Evolutionary conservation across 2,113 vertebrate species (phyloP).

Genomic region (Dipodomys merriami): DNA sequence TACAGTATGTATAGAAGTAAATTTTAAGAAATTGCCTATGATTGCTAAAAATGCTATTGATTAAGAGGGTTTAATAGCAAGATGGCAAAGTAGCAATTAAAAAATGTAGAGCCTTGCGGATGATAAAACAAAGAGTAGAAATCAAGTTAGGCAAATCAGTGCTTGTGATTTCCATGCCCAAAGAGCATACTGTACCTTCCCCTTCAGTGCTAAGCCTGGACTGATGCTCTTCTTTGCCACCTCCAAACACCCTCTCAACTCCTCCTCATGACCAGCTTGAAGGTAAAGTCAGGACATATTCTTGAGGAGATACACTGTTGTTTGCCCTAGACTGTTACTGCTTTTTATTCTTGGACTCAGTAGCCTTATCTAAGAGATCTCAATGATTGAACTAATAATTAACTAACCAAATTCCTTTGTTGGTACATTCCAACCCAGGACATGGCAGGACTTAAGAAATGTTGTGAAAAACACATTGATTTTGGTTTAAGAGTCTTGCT

Average conservation of each 20-base stretch:
- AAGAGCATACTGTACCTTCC: background rate
- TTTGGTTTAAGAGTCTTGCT: constrained; percentile 33
- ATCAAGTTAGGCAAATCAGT: constrained; percentile 21
- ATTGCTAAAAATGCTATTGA: constrained; percentile 46
- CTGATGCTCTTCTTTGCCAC: background rate
- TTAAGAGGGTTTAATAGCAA: constrained; percentile 47
- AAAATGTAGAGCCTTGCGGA: constrained; percentile 29
- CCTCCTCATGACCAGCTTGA: background rate
- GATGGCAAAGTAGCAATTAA: constrained; percentile 33
- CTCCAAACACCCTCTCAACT: background rate
- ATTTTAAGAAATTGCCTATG: constrained; percentile 57
- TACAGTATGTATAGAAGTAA: constrained; percentile 30
- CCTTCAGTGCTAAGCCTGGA: background rate
- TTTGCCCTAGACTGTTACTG: background rate
- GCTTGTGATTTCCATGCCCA: background rate
- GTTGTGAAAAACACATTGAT: background rate
- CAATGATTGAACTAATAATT: background rate
- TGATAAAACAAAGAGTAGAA: constrained; percentile 54
- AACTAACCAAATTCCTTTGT: background rate
- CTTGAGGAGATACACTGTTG: background rate
- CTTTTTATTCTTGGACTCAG: background rate
- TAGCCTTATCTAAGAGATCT: background rate
- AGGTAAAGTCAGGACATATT: background rate
- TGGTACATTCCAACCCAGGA: background rate
- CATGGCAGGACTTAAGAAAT: background rate